Percentiles rank a stretch among this genome's conserved stretches.
Conservation (phyloP, 2,888 invertebrate species). For the Pollenia angustigena region DNA sequence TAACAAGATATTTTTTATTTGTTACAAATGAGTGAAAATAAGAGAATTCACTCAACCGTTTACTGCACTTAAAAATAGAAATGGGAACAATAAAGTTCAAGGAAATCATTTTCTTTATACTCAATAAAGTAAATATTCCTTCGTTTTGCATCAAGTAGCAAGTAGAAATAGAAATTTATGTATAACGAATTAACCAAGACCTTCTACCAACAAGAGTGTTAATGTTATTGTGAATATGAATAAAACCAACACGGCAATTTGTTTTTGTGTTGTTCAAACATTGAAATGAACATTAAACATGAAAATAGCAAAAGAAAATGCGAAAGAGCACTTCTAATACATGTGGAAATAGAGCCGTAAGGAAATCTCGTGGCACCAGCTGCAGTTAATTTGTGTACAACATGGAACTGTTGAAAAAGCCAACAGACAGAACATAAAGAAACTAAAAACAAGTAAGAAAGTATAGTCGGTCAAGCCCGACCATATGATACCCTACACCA, state of each 20-base stretch:
- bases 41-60: slow-evolving; percentile 35
- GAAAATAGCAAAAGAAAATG: slow-evolving; percentile 15
- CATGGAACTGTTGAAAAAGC: neutral
- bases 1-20: slow-evolving; percentile 55
- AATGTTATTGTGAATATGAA: slow-evolving; percentile 52
- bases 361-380: slow-evolving; percentile 52
- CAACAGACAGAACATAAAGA: neutral
- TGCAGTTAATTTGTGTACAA: slow-evolving; percentile 62
- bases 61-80: neutral
- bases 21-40: slow-evolving; percentile 56
- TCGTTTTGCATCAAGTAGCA: slow-evolving; percentile 61
- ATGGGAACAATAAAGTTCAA: neutral
- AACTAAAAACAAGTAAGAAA: too few relatives aligned
- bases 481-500: too few relatives aligned
- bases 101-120: slow-evolving; percentile 28
- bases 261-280: slow-evolving; percentile 53
- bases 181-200: slow-evolving; percentile 43
- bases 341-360: slow-evolving; percentile 27
- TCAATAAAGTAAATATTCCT: slow-evolving; percentile 65
- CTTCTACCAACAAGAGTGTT: slow-evolving; percentile 16
- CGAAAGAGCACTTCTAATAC: slow-evolving; percentile 11
- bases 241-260: slow-evolving; percentile 60
- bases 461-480: too few relatives aligned
- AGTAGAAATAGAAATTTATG: slow-evolving; percentile 54
- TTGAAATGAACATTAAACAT: slow-evolving; percentile 37